phyloP scores from a whole-genome alignment of 1,140 invertebrate genomes.

The Orchestia grillus region DNA sequence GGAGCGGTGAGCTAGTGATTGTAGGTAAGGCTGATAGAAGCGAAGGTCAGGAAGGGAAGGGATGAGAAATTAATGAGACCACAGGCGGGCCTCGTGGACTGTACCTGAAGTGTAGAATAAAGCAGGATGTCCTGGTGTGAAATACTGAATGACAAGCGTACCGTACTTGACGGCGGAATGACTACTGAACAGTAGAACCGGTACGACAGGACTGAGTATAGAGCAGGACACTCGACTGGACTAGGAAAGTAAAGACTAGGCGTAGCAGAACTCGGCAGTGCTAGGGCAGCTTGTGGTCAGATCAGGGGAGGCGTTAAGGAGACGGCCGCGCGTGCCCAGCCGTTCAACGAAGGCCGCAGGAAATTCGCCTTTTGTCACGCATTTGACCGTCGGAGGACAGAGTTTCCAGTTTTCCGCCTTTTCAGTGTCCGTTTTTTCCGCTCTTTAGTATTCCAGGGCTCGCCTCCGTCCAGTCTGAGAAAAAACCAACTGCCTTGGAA shows the following conservation, averaged over 20 bases:
- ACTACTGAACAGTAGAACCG: too few species aligned
- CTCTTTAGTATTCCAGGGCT: not conserved
- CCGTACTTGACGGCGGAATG: too few species aligned
- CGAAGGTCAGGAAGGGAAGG: not conserved
- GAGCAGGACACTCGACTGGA: too few species aligned
- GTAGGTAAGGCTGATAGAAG: not conserved
- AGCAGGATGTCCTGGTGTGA: too few species aligned
- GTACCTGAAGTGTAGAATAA: too few species aligned
- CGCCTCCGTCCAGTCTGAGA: not conserved
- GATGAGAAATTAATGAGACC: not conserved
- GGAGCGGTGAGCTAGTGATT: not conserved
- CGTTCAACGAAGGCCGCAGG: not conserved
- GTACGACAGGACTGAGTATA: too few species aligned
- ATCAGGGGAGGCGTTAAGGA: not conserved
- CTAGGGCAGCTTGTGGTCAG: not conserved
- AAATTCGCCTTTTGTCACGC: constrained; percentile 18
- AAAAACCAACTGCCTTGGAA: constrained; percentile 32
- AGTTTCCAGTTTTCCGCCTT: not conserved
- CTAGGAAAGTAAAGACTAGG: not conserved
- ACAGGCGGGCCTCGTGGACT: too few species aligned
- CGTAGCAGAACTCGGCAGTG: not conserved
- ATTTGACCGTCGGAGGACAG: not conserved
- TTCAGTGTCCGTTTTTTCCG: not conserved
- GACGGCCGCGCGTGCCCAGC: not conserved
- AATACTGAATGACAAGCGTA: too few species aligned